Conservation (phyloP, 2,888 invertebrate species). For the Taenaris catops region DNA sequence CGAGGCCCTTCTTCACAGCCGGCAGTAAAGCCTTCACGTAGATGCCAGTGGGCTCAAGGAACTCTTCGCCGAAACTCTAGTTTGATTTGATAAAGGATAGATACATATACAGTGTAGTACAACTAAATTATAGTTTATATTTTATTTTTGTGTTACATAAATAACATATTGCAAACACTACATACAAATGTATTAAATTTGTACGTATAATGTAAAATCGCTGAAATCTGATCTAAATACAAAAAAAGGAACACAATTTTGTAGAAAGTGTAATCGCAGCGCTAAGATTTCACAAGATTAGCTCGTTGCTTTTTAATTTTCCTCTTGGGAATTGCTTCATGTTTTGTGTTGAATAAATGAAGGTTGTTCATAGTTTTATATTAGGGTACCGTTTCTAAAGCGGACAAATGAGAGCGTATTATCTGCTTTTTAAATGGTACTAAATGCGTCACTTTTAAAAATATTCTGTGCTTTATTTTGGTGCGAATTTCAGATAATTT, state of each 20-base stretch:
- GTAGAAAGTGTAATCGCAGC: constrained; percentile 44
- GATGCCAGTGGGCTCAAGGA: constrained; percentile 92
- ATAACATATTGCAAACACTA: no score
- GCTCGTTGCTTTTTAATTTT: constrained; percentile 67
- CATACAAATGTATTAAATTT: no score
- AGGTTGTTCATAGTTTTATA: constrained; percentile 33
- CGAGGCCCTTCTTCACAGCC: constrained; percentile 83
- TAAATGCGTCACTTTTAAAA: no score
- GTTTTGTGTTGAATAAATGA: constrained; percentile 58
- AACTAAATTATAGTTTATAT: no score
- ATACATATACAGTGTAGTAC: no score
- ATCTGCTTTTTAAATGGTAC: no score
- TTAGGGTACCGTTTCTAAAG: constrained; percentile 2
- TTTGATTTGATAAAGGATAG: constrained; percentile 57
- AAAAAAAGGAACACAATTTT: constrained; percentile 8
- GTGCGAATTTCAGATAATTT: no score
- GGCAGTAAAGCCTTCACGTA: constrained; percentile 89
- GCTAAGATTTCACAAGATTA: constrained; percentile 42
- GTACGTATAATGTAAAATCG: no score
- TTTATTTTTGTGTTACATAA: no score
- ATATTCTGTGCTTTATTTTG: no score
- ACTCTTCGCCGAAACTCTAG: constrained; percentile 83
- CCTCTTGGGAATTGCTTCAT: constrained; percentile 60
- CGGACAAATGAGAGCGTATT: no score
- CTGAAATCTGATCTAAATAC: no score